Conservation (phyloP, 2,797 vertebrate species). For the Protonibea diacanthus region DNA sequence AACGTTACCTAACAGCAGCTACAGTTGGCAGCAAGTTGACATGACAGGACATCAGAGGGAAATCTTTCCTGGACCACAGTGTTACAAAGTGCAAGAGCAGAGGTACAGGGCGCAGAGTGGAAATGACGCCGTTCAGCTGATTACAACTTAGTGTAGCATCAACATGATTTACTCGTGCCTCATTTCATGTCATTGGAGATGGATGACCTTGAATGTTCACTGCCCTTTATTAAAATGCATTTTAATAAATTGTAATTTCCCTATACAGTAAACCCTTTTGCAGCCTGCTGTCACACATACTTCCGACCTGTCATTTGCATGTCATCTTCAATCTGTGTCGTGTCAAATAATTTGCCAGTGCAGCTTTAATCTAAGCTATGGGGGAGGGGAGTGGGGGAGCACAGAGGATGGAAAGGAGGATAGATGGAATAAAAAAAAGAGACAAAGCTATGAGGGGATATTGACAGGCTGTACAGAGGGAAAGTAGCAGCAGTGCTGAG, state of each 20-base stretch:
- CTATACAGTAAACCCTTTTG: background rate
- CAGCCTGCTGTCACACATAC: background rate
- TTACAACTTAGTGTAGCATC: no score
- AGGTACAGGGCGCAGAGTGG: no score
- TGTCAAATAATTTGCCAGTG: background rate
- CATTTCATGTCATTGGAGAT: background rate
- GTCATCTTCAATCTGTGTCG: conserved; percentile 6
- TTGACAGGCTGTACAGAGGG: conserved; percentile 23
- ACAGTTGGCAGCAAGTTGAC: no score
- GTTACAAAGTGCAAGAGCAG: no score
- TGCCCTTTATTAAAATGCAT: background rate
- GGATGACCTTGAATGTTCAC: conserved; percentile 5
- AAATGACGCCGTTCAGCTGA: no score
- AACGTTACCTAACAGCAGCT: no score
- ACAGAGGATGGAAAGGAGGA: conserved; percentile 1
- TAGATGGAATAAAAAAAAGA: background rate
- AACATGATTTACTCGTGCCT: background rate
- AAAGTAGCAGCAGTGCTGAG: conserved; percentile 9
- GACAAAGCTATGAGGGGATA: conserved; percentile 20
- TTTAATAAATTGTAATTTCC: conserved; percentile 1
- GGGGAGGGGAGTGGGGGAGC: background rate
- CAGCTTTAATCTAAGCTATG: conserved; percentile 25
- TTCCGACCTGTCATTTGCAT: conserved; percentile 4
- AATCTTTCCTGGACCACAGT: no score
- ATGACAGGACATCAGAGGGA: no score